A percentile compares a stretch with the other conserved stretches of the same genome.
Conservation (phyloP, 2,113 vertebrate genomes). For the Dolichallabes microphthalmus region DNA sequence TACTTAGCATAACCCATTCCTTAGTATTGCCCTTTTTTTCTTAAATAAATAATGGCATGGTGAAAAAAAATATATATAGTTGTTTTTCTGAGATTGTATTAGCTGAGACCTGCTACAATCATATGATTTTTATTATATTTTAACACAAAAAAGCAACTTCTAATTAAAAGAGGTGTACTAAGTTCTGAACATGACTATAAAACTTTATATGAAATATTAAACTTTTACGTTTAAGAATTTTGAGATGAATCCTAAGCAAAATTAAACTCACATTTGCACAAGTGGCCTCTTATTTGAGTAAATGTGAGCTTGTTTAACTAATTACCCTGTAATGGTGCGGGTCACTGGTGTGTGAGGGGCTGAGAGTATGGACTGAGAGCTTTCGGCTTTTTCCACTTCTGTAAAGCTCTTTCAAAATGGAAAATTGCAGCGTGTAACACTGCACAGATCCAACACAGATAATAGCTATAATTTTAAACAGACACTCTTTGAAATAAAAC, state of each 20-base stretch:
- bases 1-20: no score
- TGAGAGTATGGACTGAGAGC: neutral
- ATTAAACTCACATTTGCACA: conserved; percentile 1
- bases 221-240: neutral
- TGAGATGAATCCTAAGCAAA: neutral
- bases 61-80: no score
- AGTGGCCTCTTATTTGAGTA: conserved; percentile 23
- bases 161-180: no score
- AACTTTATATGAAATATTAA: no score
- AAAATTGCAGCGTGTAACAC: conserved; percentile 25
- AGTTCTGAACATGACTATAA: no score
- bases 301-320: conserved; percentile 31
- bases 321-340: conserved; percentile 27
- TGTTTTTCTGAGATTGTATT: no score
- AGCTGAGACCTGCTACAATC: no score
- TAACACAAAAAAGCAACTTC: no score
- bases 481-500: conserved; percentile 51
- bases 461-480: conserved; percentile 56
- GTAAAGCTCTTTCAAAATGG: conserved; percentile 20
- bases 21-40: no score
- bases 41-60: no score
- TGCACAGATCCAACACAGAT: conserved; percentile 40
- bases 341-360: conserved; percentile 23
- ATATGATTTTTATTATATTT: no score
- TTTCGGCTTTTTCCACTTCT: neutral